Evolutionary conservation across 2,113 vertebrate species (phyloP).

Genomic region (Ancistrus triradiatus): DNA sequence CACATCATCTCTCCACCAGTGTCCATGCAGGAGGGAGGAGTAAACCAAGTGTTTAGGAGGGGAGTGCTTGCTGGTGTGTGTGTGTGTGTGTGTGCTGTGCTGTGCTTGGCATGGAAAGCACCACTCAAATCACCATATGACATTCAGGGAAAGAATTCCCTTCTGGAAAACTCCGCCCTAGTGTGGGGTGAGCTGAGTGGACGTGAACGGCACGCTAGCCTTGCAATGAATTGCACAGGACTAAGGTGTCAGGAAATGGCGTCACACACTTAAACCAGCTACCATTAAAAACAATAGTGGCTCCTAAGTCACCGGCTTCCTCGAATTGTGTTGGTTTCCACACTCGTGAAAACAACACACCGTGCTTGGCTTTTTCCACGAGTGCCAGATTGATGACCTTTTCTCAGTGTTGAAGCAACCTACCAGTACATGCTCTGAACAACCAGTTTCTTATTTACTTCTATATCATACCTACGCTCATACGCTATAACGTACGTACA

Average conservation of each 20-base stretch:
- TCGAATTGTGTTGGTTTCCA: constrained; percentile 69
- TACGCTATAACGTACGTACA: no score
- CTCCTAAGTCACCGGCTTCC: constrained; percentile 58
- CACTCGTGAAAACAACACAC: constrained; percentile 9
- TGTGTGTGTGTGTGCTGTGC: not conserved
- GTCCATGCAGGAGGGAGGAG: not conserved
- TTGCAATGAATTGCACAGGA: not conserved
- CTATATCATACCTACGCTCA: no score
- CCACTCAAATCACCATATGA: constrained; percentile 46
- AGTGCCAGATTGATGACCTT: not conserved
- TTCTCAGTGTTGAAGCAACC: no score
- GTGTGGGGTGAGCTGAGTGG: constrained; percentile 15
- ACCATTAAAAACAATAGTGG: constrained; percentile 59
- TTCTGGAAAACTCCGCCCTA: constrained; percentile 38
- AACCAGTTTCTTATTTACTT: no score
- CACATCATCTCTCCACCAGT: constrained; percentile 24
- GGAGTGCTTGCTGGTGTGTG: not conserved
- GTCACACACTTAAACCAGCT: constrained; percentile 25
- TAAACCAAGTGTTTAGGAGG: not conserved
- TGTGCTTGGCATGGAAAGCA: constrained; percentile 36
- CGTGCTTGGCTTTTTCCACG: constrained; percentile 49
- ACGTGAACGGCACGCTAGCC: constrained; percentile 14
- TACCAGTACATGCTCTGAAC: no score
- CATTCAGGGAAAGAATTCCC: constrained; percentile 45
- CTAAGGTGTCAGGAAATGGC: constrained; percentile 37